Base-by-base conservation (phyloP, 2,888 invertebrate species). In the Drosophila parthenogenetica region DNA sequence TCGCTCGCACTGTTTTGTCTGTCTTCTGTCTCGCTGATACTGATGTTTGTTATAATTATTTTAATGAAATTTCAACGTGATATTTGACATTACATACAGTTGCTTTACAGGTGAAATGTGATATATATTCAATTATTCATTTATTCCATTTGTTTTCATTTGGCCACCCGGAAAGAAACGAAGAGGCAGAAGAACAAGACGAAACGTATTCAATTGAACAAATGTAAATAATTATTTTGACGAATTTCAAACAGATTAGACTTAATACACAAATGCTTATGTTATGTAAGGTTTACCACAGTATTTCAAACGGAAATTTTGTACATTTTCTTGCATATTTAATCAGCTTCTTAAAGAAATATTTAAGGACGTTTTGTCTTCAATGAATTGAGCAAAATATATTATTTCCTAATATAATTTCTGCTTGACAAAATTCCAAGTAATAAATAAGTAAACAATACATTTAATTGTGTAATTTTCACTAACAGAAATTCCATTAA, bases 11-110 rank as follows among this genome's bases (percentile, higher is more conserved):
- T 61, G 13, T 22, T 49, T 19, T 37, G 17, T 39, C 25, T 13
- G 13, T 17, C n/a, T n/a, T 22, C n/a, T 50, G 45, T 62, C 48
- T 25, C 8, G n/a, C 13, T 49, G 25, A 5, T 42, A 45, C n/a
- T 42, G 29, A 37, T 58, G 65, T 81, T 73, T 78, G 73, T 71
- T 78, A 63, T 85, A 85, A 83, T 85, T 69, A 81, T 81, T 81
- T 85, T 82, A 83, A 87, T 83, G 85, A 85, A 83, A 82, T 85
- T 87, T 78, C 32, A 61, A 76, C 49, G 49, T 61, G 53, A 68
- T 68, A 75, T 77, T 77, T 73, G 73, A 50, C 40, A 54, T 53
- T 32, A 60, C 42, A 59, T 22, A 22, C 17, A 65, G 35, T 48
- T 14, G 22, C 42, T 53, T 76, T 49, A 53, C 62, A 67, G 54